Percentiles rank a stretch among this genome's conserved stretches.
Evolutionary conservation across 2,888 invertebrate genomes (phyloP).

Genomic region (Teleogryllus oceanicus): DNA sequence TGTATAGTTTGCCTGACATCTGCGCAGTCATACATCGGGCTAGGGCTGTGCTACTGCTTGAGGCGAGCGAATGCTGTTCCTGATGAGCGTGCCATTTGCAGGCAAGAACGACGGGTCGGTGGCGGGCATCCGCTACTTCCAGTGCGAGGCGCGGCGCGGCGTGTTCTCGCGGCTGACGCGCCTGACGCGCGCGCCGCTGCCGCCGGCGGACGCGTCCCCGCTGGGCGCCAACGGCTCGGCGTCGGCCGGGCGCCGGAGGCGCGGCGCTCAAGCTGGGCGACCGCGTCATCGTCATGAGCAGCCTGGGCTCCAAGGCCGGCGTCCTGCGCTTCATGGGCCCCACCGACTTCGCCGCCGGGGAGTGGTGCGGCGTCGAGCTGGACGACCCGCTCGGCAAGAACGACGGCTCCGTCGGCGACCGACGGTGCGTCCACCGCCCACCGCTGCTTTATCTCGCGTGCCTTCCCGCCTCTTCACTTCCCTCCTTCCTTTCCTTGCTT

Average conservation of each 20-base stretch:
- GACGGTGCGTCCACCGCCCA: conserved; percentile 60
- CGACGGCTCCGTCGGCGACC: conserved; percentile 89
- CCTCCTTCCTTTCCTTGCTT: background rate
- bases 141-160: conserved; percentile 88
- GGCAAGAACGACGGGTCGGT: conserved; percentile 98
- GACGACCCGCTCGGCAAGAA: conserved; percentile 94
- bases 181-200: conserved; percentile 69
- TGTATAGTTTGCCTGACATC: no score
- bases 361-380: conserved; percentile 94
- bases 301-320: conserved; percentile 85
- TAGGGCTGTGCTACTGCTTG: no score
- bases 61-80: no score
- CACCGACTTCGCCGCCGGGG: conserved; percentile 87
- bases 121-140: conserved; percentile 87
- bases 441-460: background rate
- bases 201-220: conserved; percentile 50
- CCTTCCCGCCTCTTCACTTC: background rate
- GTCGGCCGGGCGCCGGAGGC: conserved; percentile 41
- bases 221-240: conserved; percentile 42
- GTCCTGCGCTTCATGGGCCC: conserved; percentile 78
- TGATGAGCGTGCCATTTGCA: conserved; percentile 45
- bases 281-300: conserved; percentile 79
- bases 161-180: conserved; percentile 86
- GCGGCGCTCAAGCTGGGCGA: conserved; percentile 63
- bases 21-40: no score